Evolutionary conservation across 1,140 invertebrate genomes (phyloP).

Genomic region (Chironomus tepperi): DNA sequence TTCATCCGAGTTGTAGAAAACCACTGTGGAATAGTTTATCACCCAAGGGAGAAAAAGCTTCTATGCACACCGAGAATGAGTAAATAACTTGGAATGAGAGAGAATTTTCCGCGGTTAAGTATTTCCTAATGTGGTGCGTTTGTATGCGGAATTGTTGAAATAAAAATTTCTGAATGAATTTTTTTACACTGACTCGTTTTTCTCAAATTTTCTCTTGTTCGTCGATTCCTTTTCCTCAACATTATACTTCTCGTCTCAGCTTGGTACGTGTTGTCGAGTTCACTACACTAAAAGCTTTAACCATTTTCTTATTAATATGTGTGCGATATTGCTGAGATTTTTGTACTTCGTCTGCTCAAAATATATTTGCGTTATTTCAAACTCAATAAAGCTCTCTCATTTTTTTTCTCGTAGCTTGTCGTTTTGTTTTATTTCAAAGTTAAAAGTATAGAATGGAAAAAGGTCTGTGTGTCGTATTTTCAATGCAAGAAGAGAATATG

Average conservation of each 20-base stretch:
- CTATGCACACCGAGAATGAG: too few species aligned
- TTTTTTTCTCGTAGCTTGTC: not conserved
- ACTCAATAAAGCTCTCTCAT: not conserved
- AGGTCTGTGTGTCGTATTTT: too few species aligned
- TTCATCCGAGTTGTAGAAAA: too few species aligned
- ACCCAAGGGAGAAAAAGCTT: too few species aligned
- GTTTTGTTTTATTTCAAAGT: not conserved
- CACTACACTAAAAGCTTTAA: too few species aligned
- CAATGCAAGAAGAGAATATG: constrained; percentile 1
- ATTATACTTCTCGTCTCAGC: not conserved
- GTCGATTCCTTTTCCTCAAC: not conserved
- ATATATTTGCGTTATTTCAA: too few species aligned
- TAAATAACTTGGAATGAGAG: not conserved
- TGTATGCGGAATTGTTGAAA: not conserved
- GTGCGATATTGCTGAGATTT: too few species aligned
- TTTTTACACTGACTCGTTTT: not conserved
- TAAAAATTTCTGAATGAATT: not conserved
- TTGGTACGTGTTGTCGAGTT: too few species aligned
- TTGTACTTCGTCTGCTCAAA: too few species aligned
- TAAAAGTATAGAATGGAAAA: not conserved
- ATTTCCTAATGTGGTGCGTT: not conserved
- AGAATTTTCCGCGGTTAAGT: not conserved
- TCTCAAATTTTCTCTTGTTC: not conserved
- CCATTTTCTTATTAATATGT: too few species aligned
- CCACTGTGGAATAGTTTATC: too few species aligned